Percentiles rank a stretch among this genome's conserved stretches.
These are phyloP conservation scores for Phrixothrix hirtus DNA, from an alignment of 2,888 invertebrate species.

Conservation along the genomic window DNA sequence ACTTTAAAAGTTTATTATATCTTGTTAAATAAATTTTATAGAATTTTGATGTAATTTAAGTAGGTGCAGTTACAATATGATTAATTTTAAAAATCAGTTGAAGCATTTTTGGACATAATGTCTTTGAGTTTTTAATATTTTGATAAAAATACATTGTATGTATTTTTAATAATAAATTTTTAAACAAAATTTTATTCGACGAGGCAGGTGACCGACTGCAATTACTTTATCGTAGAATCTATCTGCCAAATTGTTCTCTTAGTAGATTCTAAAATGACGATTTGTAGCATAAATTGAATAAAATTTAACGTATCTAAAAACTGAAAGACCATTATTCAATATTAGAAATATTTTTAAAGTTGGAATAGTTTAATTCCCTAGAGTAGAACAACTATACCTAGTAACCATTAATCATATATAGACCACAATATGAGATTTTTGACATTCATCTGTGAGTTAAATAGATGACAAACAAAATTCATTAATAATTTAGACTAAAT, in stretches of 20 bases:
- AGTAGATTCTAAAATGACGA: constrained; percentile 47
- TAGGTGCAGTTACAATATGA: too few relatives aligned
- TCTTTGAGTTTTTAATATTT: too few relatives aligned
- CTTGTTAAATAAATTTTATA: too few relatives aligned
- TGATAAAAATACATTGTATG: too few relatives aligned
- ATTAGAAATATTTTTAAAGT: constrained; percentile 24
- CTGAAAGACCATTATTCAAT: constrained; percentile 33
- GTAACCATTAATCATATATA: constrained; percentile 56
- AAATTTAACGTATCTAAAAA: constrained; percentile 10
- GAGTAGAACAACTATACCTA: constrained; percentile 44
- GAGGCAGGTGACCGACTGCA: too few relatives aligned
- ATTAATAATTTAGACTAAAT: constrained; percentile 61
- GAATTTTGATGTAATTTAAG: too few relatives aligned
- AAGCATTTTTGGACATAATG: too few relatives aligned
- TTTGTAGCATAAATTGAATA: neutral
- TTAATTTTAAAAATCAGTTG: too few relatives aligned
- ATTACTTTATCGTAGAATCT: constrained; percentile 45
- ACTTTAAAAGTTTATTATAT: too few relatives aligned
- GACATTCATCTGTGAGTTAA: constrained; percentile 48
- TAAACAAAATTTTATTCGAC: too few relatives aligned
- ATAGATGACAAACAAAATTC: constrained; percentile 55
- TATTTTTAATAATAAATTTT: too few relatives aligned
- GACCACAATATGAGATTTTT: constrained; percentile 55
- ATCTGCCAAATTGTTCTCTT: constrained; percentile 46
- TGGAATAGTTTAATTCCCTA: constrained; percentile 45